A percentile compares a stretch with the other conserved stretches of the same genome.
Conservation (phyloP, 2,888 invertebrate species). For the Apamea anceps region DNA sequence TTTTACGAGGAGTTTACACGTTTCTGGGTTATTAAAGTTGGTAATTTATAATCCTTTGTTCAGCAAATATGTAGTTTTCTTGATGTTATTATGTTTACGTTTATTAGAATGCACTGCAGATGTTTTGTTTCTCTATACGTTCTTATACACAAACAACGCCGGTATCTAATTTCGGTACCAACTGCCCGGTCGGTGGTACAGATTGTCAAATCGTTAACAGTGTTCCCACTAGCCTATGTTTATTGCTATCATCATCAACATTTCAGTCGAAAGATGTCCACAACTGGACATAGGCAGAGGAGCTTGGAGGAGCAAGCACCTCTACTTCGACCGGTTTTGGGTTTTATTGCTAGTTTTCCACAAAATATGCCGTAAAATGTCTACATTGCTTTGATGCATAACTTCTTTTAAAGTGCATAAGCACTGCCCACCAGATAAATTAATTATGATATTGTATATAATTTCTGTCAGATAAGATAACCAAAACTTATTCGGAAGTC, state of each 20-base stretch:
- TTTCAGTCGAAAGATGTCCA: no score
- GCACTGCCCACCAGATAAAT: neutral
- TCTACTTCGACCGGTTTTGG: no score
- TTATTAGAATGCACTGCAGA: neutral
- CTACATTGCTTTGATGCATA: neutral
- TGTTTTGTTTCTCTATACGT: neutral
- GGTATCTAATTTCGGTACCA: neutral
- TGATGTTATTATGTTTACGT: neutral
- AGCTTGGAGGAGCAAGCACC: no score
- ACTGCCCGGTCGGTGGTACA: neutral
- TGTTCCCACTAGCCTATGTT: neutral
- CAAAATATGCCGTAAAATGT: neutral
- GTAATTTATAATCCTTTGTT: slow-evolving; percentile 40
- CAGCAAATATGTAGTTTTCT: neutral
- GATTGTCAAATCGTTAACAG: neutral
- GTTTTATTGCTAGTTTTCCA: no score
- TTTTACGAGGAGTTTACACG: slow-evolving; percentile 25
- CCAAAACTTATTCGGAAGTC: neutral
- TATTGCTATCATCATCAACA: neutral
- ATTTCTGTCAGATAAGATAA: neutral
- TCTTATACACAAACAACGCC: neutral
- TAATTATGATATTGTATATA: neutral
- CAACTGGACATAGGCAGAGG: no score
- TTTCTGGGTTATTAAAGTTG: slow-evolving; percentile 15
- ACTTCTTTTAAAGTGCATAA: neutral